Evolutionary conservation across 2,113 vertebrate genomes (phyloP), one percentile per base, ranked within the genome.

Genomic region (Anas platyrhynchos): DNA sequence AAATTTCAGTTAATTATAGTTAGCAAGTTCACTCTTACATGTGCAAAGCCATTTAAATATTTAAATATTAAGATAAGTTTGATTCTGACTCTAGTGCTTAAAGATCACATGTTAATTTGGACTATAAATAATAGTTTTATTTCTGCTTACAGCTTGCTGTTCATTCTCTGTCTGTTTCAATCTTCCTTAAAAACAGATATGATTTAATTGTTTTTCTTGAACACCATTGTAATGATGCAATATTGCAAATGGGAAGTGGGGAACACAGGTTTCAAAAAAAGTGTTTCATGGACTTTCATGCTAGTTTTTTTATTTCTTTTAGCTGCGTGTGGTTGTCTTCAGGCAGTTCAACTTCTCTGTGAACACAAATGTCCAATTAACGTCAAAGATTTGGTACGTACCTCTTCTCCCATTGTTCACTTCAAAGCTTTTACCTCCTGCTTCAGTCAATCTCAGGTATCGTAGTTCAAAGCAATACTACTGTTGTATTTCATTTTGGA

Each of bases 331-430:
- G 99, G 99, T 84, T 98, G 98, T 95, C 93, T 98, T 91, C 98
- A 97, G 67, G 97, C 97, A 50, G 98, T 99, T 94, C 99, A 99
- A 29, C 97, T 98, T 83, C 98, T 99, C 44, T 99, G 99, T 66
- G 99, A 99, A 88, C 97, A 99, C 84, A 99, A 98, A 94, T 98
- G 98, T 97, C 97, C 98, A 21, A 38, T 99, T 84, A 99, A 99
- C 80, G 54, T 99, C 73, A 99, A 98, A 97, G 99, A 99, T 95
- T 88, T 87, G 97, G 99, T 99, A 98, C 0, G 99, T 99, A 95
- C 20, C 23, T 56, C 38, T 67, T 62, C 16, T 88, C 16, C n/a
- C 10, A 0, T 38, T 68, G 16, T 55, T 13, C 54, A 9, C 36
- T 81, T 59, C 8, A 81, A 31, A 61, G 25, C 18, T 84, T 83